These are phyloP conservation scores for Agriopis leucophaearia DNA, from an alignment of 2,888 invertebrate species.

Conservation along the genomic window DNA sequence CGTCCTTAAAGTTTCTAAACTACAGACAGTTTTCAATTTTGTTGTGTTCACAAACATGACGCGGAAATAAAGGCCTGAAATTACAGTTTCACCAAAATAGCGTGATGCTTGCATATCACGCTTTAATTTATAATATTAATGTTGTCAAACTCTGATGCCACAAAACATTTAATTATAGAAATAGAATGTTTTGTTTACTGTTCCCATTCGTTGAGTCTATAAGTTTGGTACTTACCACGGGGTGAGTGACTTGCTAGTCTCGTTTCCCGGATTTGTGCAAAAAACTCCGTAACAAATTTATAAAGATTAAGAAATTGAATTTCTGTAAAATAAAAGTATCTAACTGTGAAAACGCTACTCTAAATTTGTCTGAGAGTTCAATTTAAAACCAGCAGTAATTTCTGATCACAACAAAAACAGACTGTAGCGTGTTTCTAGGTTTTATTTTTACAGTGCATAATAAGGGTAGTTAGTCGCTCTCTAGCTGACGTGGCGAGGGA, in stretches of 20 bases:
- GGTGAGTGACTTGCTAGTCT: not conserved
- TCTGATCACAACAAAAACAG: slow-evolving; percentile 37
- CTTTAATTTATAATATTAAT: not conserved
- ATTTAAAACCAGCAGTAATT: not conserved
- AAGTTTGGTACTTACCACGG: not conserved
- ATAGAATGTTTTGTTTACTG: not conserved
- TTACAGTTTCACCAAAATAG: slow-evolving; percentile 29
- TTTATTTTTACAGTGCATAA: slow-evolving; percentile 25
- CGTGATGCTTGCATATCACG: not conserved
- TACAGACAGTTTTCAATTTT: slow-evolving; percentile 46
- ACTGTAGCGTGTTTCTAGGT: slow-evolving; percentile 8
- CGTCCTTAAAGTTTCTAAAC: slow-evolving; percentile 55
- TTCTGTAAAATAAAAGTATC: not conserved
- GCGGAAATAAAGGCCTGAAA: slow-evolving; percentile 27
- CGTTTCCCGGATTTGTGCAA: not conserved
- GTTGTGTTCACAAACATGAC: slow-evolving; percentile 39
- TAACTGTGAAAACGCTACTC: not conserved
- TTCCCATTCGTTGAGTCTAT: not conserved
- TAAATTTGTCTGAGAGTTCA: not conserved
- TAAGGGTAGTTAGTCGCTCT: slow-evolving; percentile 24
- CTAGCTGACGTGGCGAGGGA: slow-evolving; percentile 34
- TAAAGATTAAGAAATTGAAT: not conserved
- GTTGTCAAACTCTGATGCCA: not conserved
- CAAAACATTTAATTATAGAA: not conserved
- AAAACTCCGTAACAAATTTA: not conserved